A percentile compares a stretch with the other conserved stretches of the same genome.
Conservation (phyloP, 2,113 vertebrate species). For the Tupaia tana region DNA sequence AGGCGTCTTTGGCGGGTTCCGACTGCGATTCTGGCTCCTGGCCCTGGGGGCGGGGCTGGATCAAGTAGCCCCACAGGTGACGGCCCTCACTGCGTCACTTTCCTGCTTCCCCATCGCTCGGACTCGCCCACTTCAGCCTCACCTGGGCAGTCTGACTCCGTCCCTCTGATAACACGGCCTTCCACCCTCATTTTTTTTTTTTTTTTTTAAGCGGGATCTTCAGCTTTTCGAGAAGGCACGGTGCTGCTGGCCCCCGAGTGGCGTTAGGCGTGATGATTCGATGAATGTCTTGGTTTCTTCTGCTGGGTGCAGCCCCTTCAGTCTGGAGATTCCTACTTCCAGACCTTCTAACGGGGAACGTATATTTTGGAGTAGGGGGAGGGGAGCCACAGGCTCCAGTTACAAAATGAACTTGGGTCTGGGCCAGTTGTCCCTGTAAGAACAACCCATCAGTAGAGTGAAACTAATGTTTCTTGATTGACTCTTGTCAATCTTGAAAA, state of each 20-base stretch:
- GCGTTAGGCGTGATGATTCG: background rate
- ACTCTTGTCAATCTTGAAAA: background rate
- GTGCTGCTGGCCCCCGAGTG: background rate
- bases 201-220: background rate
- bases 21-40: background rate
- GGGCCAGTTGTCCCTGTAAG: background rate
- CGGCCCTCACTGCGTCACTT: constrained; percentile 15
- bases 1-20: background rate
- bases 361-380: background rate
- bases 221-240: background rate
- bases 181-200: rapidly evolving
- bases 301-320: background rate
- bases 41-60: constrained; percentile 9
- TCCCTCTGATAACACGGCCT: rapidly evolving
- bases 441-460: background rate
- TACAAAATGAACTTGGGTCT: background rate
- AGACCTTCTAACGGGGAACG: background rate
- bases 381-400: background rate
- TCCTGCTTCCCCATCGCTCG: background rate
- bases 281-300: background rate
- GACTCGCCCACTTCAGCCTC: background rate
- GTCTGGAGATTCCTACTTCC: background rate
- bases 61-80: constrained; percentile 61
- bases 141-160: background rate
- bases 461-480: background rate